phyloP scores from a whole-genome alignment of 1,140 invertebrate species.

The Cyclina sinensis region DNA sequence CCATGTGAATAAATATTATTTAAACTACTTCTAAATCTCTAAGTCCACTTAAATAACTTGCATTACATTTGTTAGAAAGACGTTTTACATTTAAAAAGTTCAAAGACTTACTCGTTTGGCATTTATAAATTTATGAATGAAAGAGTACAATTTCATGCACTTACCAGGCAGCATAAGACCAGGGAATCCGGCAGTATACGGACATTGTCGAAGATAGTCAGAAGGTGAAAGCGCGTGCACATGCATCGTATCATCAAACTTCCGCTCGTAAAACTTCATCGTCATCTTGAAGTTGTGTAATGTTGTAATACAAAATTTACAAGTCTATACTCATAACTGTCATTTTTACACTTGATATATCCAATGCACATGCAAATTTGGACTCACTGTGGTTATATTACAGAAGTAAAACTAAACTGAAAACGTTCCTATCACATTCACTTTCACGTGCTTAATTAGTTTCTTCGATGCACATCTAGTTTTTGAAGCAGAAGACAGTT shows the following conservation, averaged over 20 bases:
- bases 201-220: conserved; percentile 65
- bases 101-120: too few species aligned
- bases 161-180: conserved; percentile 65
- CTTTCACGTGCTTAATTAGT: neutral
- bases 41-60: too few species aligned
- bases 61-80: too few species aligned
- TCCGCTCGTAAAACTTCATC: conserved; percentile 62
- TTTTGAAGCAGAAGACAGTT: too few species aligned
- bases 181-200: conserved; percentile 57
- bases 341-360: neutral
- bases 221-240: conserved; percentile 47
- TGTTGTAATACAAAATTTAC: neutral
- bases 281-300: conserved; percentile 3
- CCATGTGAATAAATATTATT: too few species aligned
- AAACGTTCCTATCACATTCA: neutral
- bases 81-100: too few species aligned
- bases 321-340: neutral
- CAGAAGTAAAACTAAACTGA: too few species aligned
- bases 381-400: too few species aligned
- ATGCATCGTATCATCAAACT: conserved; percentile 59
- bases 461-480: too few species aligned
- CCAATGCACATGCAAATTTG: neutral
- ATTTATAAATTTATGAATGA: too few species aligned
- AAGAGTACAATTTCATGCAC: neutral
- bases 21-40: too few species aligned